Evolutionary conservation across 1,140 invertebrate genomes (phyloP), one percentile per base, ranked within the genome.

Genomic region (Hylaeus volcanicus): DNA sequence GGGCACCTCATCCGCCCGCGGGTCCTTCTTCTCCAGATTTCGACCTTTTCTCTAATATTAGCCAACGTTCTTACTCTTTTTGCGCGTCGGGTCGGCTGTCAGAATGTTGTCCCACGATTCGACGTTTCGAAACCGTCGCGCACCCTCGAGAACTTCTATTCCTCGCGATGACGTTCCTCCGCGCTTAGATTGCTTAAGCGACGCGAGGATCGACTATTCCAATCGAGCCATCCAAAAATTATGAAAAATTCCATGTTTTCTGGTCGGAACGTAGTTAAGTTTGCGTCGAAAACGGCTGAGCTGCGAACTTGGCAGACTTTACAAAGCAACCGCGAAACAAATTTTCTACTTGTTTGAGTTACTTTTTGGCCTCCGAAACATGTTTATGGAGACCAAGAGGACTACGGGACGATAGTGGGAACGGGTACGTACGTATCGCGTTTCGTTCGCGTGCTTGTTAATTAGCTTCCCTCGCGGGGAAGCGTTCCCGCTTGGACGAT

Each of bases 11-110:
- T 53, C 26, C 71, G 12, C 58, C 51, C n/a, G 37, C 1, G 9
- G 1, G 58, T 12, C 68, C 76, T 55, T 72, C 76, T 63, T 79
- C 65, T 51, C 15, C 6, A 64, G 39, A 55, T 63, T 73, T 79
- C 37, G 51, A 79, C 76, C 76, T 79, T 79, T 79, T 39, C 58
- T 72, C 60, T 79, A 79, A 79, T 79, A 72, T 79, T 79, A 78
- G 51, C n/a, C 37, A 14, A 6, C 9, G 11, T 37, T 56, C 12
- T 39, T 61, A 26, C 6, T 9, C 14, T 39, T 73, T 51, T 63
- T 8, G 9, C 72, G 45, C 9, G 37, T 5, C 14, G n/a, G 5
- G 5, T 43, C 39, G 11, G 15, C 11, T 6, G 58, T 61, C 41
- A 26, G n/a, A 45, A 71, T 9, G 55, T 58, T 72, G n/a, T 61